Base-by-base conservation (phyloP, 2,888 invertebrate species). In the Thereva nobilitata region DNA sequence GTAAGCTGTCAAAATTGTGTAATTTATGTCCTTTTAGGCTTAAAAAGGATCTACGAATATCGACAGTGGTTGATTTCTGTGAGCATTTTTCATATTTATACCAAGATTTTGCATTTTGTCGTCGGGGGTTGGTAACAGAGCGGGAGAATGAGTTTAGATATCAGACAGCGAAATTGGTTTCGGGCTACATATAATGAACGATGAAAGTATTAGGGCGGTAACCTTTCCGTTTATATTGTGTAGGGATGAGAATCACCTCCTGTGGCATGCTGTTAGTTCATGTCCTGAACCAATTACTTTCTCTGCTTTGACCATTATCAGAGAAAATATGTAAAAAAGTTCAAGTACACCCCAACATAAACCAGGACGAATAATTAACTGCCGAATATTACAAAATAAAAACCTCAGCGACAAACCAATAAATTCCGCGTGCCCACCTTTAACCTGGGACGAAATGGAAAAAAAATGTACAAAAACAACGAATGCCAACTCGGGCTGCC, bases 351-450 rank as follows among this genome's bases (percentile, higher is more conserved):
- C 23, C 23, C 23, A 23, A 23, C 23, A 23, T 23, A 23, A 23
- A 23, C 23, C 23, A 23, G 23, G n/a, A 23, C 34, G 34, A 47
- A 41, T 61, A 61, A 61, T 61, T 61, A 61, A 61, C 50, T 50
- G 50, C 61, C 61, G 61, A 61, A 61, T 61, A 61, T 61, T 61
- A 61, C 61, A 61, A 61, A 50, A 61, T 61, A 61, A 61, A 61
- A 61, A 61, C 50, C 61, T 50, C 61, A 61, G 61, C 61, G 50
- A 50, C 50, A 23, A 40, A 12, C 61, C 61, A 61, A 61, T 61
- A 61, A 61, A 61, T 61, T 61, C 23, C 23, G 23, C 23, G 23
- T 23, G 23, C 23, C 23, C 23, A 23, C 23, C 23, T 23, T 23
- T 23, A 23, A 23, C 23, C 23, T 23, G 23, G 23, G 23, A 23